Percentiles rank a stretch among this genome's conserved stretches.
These are phyloP conservation scores for Chlorodrepanis virens DNA, from an alignment of 2,113 vertebrate species.

Conservation along the genomic window DNA sequence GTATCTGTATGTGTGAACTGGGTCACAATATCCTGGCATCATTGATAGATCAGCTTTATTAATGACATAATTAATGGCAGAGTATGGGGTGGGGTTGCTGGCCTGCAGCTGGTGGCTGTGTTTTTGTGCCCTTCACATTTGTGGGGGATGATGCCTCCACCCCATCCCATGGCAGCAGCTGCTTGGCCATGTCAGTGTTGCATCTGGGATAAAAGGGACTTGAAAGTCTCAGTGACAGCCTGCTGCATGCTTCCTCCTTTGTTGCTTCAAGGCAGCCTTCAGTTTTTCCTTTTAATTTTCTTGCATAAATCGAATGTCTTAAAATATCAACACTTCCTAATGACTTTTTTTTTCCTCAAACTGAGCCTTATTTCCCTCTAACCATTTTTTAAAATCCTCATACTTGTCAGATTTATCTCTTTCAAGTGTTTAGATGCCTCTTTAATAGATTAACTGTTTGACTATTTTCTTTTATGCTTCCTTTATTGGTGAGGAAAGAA, in stretches of 20 bases:
- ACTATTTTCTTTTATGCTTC: neutral
- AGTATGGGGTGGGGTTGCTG: neutral
- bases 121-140: neutral
- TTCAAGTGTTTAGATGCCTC: neutral
- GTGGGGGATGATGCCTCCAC: neutral
- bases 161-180: neutral
- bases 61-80: fast-evolving
- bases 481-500: neutral
- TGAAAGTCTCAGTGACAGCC: neutral
- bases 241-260: neutral
- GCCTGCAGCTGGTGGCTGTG: neutral
- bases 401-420: neutral
- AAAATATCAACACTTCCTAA: neutral
- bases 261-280: conserved; percentile 21
- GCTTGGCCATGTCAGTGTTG: neutral
- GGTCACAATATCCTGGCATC: neutral
- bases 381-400: neutral
- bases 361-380: neutral
- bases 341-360: neutral
- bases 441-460: neutral
- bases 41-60: neutral
- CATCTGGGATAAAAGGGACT: neutral
- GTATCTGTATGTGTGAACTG: neutral
- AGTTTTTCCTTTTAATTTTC: neutral
- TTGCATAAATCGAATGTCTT: neutral